These are phyloP conservation scores for Blennius ocellaris DNA, from an alignment of 2,113 vertebrate species.

Conservation along the genomic window DNA sequence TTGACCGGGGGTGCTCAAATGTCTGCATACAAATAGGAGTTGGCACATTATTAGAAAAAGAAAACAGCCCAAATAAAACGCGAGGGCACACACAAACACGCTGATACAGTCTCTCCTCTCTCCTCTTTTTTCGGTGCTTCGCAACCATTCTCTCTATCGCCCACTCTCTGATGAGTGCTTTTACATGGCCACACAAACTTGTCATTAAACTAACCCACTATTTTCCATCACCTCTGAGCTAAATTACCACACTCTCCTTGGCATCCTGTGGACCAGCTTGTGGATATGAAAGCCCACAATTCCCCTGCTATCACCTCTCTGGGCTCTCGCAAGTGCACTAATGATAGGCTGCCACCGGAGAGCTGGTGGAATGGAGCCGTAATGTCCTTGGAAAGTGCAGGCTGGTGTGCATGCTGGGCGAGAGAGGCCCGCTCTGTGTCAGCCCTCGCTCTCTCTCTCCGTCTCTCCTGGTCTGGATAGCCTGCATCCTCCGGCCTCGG, in stretches of 20 bases:
- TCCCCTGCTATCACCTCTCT: constrained; percentile 79
- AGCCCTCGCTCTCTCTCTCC: constrained; percentile 29
- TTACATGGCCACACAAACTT: constrained; percentile 80
- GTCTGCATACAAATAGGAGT: constrained; percentile 10
- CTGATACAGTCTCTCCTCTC: constrained; percentile 19
- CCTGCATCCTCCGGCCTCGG: constrained; percentile 39
- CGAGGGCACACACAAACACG: constrained; percentile 9
- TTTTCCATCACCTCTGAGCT: constrained; percentile 79
- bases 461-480: constrained; percentile 42
- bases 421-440: constrained; percentile 57
- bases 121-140: constrained; percentile 43
- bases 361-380: constrained; percentile 74
- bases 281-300: constrained; percentile 82
- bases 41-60: constrained; percentile 3
- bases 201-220: constrained; percentile 79
- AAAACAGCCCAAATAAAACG: constrained; percentile 25
- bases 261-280: constrained; percentile 73
- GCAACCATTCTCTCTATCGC: constrained; percentile 63
- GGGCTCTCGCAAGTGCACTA: constrained; percentile 75
- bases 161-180: constrained; percentile 75
- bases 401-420: constrained; percentile 58
- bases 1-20: neutral
- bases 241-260: constrained; percentile 78
- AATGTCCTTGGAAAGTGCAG: constrained; percentile 81
- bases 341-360: constrained; percentile 82